Base-by-base conservation (phyloP, 2,797 vertebrate species). In the Galagoides demidoff region DNA sequence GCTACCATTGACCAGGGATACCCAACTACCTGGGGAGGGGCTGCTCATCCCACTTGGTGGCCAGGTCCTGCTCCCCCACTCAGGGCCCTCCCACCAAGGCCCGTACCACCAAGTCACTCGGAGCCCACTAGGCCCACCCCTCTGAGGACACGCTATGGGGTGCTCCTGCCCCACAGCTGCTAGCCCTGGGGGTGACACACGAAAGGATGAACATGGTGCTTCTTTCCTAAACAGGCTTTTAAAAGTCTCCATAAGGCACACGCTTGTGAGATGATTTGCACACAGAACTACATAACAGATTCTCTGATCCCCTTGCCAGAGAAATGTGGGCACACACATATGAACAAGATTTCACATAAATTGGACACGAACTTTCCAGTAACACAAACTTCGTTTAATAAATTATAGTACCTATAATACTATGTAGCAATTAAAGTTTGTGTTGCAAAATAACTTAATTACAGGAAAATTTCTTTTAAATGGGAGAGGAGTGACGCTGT, bases 51-150 rank as follows among this genome's bases (percentile, higher is more conserved):
- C 73, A 4, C 11, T 13, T 3, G 20, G 29, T 5, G 2, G 27
- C 45, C 19, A 0, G 1, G 49, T 23, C 59, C 22, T 17, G 3
- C 25, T 5, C 4, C 16, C 2, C 10, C 3, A 27, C 64, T n/a
- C 12, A 25, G 91, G 39, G 74, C 25, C 37, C 3, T 45, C 3
- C 39, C 13, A n/a, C 49, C 12, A 37, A 12, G 5, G 52, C 23
- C 43, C 49, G 7, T 22, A 23, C 20, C 20, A 5, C 0, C 22
- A 59, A 34, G 29, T 37, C 14, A 19, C 73, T 34, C 1, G 4
- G 34, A 68, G 43, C 14, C 45, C 64, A 82, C 31, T 23, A 2
- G 31, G 31, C 31, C 14, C 27, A 23, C 14, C 49, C 31, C 34
- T 45, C 45, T 74, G 3, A 2, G 34, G 59, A 39, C 43, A 14